phyloP scores from a whole-genome alignment of 2,888 invertebrate genomes.

The Dione juno region DNA sequence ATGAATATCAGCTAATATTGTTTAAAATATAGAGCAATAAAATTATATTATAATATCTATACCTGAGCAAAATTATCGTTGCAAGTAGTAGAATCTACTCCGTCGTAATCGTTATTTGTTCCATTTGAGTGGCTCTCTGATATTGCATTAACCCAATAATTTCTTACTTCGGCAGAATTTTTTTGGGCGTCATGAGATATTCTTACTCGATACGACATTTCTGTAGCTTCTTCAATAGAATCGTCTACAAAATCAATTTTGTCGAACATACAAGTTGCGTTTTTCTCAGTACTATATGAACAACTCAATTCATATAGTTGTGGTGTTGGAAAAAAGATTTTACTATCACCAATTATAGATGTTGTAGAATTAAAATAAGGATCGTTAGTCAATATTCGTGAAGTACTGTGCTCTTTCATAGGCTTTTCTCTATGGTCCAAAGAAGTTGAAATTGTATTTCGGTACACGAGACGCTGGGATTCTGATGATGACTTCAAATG shows the following conservation, averaged over 20 bases:
- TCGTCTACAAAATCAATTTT: constrained; percentile 62
- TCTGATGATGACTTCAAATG: constrained; percentile 71
- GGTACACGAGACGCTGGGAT: constrained; percentile 67
- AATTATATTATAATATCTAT: background rate
- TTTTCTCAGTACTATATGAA: constrained; percentile 58
- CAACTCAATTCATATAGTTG: constrained; percentile 76
- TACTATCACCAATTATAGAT: constrained; percentile 79
- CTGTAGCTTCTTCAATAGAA: constrained; percentile 55
- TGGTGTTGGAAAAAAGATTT: constrained; percentile 86
- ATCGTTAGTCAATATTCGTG: constrained; percentile 82
- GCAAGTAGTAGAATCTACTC: constrained; percentile 63
- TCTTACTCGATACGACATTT: constrained; percentile 59
- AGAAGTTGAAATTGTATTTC: constrained; percentile 68
- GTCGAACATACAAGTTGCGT: constrained; percentile 70
- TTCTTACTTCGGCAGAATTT: constrained; percentile 57
- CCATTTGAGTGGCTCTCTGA: constrained; percentile 53
- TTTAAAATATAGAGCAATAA: background rate
- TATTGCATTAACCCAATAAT: constrained; percentile 68
- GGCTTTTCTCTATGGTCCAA: constrained; percentile 59
- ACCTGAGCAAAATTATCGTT: constrained; percentile 66
- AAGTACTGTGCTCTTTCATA: constrained; percentile 78
- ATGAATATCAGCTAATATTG: too few relatives aligned
- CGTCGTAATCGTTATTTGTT: constrained; percentile 57
- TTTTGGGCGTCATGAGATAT: constrained; percentile 64
- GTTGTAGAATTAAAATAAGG: constrained; percentile 83